These are phyloP conservation scores for Agonopterix heracliana DNA, from an alignment of 2,888 invertebrate genomes.

Conservation along the genomic window DNA sequence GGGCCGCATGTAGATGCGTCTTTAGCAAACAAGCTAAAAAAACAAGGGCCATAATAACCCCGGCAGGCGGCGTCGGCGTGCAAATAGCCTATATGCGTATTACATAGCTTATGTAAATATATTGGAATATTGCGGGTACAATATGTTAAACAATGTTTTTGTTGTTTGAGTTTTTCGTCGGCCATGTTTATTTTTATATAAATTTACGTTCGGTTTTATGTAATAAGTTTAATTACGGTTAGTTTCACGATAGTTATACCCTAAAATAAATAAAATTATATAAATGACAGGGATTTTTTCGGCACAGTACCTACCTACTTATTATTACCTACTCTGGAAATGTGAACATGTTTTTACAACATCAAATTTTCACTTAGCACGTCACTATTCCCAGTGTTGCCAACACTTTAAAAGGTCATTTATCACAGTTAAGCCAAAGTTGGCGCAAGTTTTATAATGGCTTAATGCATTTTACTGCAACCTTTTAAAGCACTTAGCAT, in stretches of 20 bases:
- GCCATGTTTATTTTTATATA: no score
- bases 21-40: constrained; percentile 71
- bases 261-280: no score
- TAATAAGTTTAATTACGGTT: no score
- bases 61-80: constrained; percentile 21
- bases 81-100: constrained; percentile 25
- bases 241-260: no score
- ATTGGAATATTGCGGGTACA: constrained; percentile 18
- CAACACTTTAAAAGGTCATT: constrained; percentile 66
- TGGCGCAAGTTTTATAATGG: constrained; percentile 50
- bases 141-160: constrained; percentile 32
- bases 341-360: no score
- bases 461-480: constrained; percentile 51
- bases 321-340: no score
- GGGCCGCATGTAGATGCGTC: constrained; percentile 69
- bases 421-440: constrained; percentile 43
- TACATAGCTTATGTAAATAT: constrained; percentile 44
- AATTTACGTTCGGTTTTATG: no score
- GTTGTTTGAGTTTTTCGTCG: constrained; percentile 36
- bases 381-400: constrained; percentile 30
- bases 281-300: no score
- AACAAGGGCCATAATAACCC: constrained; percentile 62
- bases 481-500: constrained; percentile 47
- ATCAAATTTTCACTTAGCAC: neutral
- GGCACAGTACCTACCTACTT: no score